Evolutionary conservation across 1,140 invertebrate species (phyloP).

Genomic region (Drosophila ambigua): DNA sequence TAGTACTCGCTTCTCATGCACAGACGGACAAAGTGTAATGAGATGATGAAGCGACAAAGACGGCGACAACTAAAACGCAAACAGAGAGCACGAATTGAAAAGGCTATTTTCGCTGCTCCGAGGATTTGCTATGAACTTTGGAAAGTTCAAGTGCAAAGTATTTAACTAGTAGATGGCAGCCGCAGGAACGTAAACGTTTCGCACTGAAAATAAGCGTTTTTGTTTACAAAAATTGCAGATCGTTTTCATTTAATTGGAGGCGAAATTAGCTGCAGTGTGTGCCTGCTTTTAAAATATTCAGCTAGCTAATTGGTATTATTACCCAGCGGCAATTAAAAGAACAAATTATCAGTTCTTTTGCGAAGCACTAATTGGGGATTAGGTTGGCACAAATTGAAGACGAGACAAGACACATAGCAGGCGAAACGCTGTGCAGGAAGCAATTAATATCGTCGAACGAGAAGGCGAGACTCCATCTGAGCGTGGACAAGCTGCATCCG

Average conservation of each 20-base stretch:
- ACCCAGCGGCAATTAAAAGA: slow-evolving; percentile 28
- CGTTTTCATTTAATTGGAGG: no score
- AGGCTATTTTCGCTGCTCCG: slow-evolving; percentile 33
- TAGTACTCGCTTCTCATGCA: slow-evolving; percentile 30
- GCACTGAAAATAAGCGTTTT: slow-evolving; percentile 16
- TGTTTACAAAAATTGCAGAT: neutral
- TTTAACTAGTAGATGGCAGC: slow-evolving; percentile 14
- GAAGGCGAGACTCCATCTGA: slow-evolving; percentile 22
- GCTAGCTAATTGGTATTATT: no score
- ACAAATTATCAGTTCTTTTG: slow-evolving; percentile 44
- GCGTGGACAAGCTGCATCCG: slow-evolving; percentile 63
- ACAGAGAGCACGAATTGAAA: slow-evolving; percentile 14
- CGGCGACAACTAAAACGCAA: neutral
- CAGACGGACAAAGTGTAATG: slow-evolving; percentile 48
- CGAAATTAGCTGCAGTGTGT: no score
- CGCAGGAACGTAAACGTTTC: slow-evolving; percentile 29
- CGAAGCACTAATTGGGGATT: slow-evolving; percentile 73
- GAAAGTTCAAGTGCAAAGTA: slow-evolving; percentile 3
- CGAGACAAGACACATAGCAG: neutral
- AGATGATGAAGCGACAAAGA: slow-evolving; percentile 18
- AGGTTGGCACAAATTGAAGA: slow-evolving; percentile 65
- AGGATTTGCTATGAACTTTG: slow-evolving; percentile 5
- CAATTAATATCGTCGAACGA: slow-evolving; percentile 68
- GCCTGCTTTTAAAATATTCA: no score
- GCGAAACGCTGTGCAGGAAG: slow-evolving; percentile 56